phyloP scores from a whole-genome alignment of 2,888 invertebrate genomes.

The Drosophila kokeensis region DNA sequence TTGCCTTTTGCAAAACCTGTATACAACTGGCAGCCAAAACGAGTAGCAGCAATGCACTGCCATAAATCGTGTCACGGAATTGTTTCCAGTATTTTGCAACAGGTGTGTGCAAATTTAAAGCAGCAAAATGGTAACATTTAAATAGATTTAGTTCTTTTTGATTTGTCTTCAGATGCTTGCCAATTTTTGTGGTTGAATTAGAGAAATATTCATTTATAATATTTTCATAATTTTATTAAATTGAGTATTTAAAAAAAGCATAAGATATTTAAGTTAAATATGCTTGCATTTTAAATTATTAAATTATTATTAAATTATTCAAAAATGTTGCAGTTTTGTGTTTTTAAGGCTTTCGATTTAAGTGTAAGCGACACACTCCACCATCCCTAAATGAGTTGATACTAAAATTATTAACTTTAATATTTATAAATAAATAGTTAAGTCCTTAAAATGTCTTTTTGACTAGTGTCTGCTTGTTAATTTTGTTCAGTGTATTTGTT shows the following conservation, averaged over 20 bases:
- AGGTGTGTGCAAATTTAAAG: background rate
- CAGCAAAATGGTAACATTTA: background rate
- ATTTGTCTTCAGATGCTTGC: background rate
- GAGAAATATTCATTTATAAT: fast-evolving
- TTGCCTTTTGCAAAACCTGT: slow-evolving; percentile 65
- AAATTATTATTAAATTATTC: no score
- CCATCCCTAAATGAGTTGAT: no score
- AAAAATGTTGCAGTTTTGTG: background rate
- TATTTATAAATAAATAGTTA: background rate
- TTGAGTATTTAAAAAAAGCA: background rate
- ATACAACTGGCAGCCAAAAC: slow-evolving; percentile 20
- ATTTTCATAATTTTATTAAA: background rate
- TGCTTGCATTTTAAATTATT: background rate
- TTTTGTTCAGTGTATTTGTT: slow-evolving; percentile 12
- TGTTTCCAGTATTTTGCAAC: background rate
- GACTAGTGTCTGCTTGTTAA: background rate
- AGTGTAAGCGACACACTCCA: no score
- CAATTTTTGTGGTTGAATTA: background rate
- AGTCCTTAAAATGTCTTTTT: background rate
- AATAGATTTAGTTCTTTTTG: background rate
- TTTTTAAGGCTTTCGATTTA: background rate
- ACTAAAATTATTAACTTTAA: background rate
- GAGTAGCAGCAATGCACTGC: slow-evolving; percentile 33
- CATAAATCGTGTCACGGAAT: slow-evolving; percentile 38
- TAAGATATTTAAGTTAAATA: background rate